These are phyloP conservation scores for Ladona fulva DNA, from an alignment of 1,140 invertebrate genomes.

Conservation along the genomic window DNA sequence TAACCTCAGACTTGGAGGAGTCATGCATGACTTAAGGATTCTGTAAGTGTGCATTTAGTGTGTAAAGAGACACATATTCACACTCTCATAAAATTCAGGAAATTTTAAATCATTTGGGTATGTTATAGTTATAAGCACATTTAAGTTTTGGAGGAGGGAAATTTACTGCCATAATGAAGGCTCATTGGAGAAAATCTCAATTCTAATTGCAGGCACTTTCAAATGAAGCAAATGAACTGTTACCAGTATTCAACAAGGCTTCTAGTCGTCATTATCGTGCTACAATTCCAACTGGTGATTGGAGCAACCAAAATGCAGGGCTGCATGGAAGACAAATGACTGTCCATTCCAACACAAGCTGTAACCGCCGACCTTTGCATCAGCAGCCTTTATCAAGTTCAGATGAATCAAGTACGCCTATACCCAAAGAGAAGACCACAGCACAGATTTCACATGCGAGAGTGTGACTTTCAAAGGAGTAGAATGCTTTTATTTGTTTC, in stretches of 20 bases:
- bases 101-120: no score
- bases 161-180: no score
- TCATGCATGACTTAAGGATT: no score
- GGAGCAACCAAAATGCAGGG: conserved; percentile 40
- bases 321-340: neutral
- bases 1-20: no score
- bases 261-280: conserved; percentile 81
- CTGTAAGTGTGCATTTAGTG: no score
- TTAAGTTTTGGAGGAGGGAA: no score
- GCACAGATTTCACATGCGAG: neutral
- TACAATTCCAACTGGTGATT: conserved; percentile 72
- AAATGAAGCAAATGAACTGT: conserved; percentile 89
- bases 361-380: neutral
- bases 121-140: no score
- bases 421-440: neutral
- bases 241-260: conserved; percentile 95
- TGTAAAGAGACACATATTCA: no score
- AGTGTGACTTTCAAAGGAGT: no score
- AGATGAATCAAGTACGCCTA: neutral
- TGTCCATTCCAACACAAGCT: neutral
- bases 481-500: no score
- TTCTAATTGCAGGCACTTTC: conserved; percentile 63
- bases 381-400: neutral
- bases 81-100: no score
- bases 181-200: no score